These are phyloP conservation scores for Edolisoma coerulescens DNA, from an alignment of 2,113 vertebrate genomes.

Conservation along the genomic window DNA sequence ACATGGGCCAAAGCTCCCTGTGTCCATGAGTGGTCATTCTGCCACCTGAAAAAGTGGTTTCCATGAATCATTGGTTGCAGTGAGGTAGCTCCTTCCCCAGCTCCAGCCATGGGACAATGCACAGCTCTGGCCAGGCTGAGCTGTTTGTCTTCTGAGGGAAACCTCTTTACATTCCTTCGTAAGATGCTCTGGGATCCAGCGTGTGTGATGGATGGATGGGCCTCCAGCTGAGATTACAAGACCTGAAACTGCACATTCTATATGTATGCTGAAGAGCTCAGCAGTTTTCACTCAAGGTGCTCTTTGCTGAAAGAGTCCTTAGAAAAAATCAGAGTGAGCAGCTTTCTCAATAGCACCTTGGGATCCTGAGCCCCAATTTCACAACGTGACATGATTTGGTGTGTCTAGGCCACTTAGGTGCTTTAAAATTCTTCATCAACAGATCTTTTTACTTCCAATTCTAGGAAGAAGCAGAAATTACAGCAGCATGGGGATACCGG, in stretches of 20 bases:
- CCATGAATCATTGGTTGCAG: background rate
- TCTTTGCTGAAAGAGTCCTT: background rate
- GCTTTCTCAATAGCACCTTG: background rate
- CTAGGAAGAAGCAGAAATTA: background rate
- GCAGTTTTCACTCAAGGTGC: background rate
- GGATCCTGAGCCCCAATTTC: background rate
- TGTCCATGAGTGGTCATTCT: background rate
- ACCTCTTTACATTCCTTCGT: background rate
- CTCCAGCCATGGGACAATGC: background rate
- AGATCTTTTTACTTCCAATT: background rate
- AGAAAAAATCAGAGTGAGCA: background rate
- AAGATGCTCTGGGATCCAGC: background rate
- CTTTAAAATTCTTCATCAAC: background rate
- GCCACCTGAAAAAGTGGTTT: background rate
- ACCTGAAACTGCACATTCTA: background rate
- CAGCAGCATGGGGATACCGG: background rate
- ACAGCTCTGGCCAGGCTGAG: background rate
- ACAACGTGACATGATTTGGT: background rate
- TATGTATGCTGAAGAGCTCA: background rate
- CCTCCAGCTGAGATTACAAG: background rate
- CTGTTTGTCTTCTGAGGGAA: background rate
- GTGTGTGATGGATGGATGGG: rapidly evolving
- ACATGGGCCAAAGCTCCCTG: background rate
- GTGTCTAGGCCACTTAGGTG: background rate
- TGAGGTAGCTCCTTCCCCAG: background rate